Base-by-base conservation (phyloP, 2,888 invertebrate species). In the Apoda limacodes region DNA sequence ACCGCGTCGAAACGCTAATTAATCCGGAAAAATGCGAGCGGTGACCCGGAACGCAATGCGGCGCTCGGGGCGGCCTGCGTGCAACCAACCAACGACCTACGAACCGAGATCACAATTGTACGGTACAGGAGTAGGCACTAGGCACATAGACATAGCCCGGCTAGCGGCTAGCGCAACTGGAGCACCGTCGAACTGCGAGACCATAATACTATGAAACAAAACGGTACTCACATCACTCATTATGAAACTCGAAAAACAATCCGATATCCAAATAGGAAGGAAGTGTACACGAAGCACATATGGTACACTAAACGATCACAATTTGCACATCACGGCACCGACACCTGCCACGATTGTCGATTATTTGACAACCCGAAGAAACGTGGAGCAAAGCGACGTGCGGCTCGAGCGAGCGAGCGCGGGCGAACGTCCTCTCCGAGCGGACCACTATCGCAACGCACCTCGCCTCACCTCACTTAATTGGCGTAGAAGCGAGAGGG, bases 171-270 rank as follows among this genome's bases (percentile, higher is more conserved):
- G n/a, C 49, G 46, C 45, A 65, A 68, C 60, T 65, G 49, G 67
- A 67, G 55, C 66, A 63, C 48, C 57, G 61, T 61, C 58, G 34
- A 15, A 26, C 17, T 35, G 28, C 12, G 35, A 38, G 48, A 41
- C n/a, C n/a, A n/a, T n/a, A n/a, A n/a, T n/a, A n/a, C n/a, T 44
- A 48, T 35, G 43, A 34, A 37, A 44, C 40, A 48, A 41, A 37
- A 17, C 43, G 40, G 45, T 68, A 78, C 78, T 80, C 56, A 80
- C 78, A 67, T 80, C 78, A 53, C 68, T 64, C 78, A 80, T 80
- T 38, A 50, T 65, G 60, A 52, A 48, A 45, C 48, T 45, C 46
- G 53, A 46, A 49, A 35, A 46, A 50, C 51, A 57, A 55, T 55
- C 53, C 52, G 42, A 47, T 6, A 7, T 5, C 17, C 46, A 46